These are phyloP conservation scores for Temnothorax rugatulus DNA, from an alignment of 2,888 invertebrate genomes.

Conservation along the genomic window DNA sequence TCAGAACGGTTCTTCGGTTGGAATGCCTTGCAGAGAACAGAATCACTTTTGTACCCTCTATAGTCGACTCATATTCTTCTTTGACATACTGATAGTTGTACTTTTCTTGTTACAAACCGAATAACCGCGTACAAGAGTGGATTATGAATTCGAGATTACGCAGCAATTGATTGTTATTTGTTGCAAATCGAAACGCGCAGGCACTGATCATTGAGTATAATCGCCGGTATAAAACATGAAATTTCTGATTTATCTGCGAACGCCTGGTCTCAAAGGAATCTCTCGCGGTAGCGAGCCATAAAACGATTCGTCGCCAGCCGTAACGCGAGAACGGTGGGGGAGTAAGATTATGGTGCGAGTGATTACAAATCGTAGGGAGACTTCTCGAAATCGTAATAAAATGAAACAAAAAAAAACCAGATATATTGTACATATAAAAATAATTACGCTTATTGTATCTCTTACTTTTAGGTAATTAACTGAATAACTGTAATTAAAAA, in stretches of 20 bases:
- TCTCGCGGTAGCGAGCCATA: conserved; percentile 66
- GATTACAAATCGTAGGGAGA: conserved; percentile 70
- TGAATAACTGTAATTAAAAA: conserved; percentile 85
- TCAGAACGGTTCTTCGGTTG: background rate
- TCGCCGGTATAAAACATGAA: conserved; percentile 37
- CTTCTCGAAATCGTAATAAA: conserved; percentile 78
- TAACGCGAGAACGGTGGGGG: conserved; percentile 71
- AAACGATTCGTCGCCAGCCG: conserved; percentile 77
- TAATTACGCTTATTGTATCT: conserved; percentile 86
- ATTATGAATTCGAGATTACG: conserved; percentile 41
- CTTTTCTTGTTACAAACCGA: conserved; percentile 34
- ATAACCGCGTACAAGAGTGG: background rate
- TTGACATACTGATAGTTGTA: conserved; percentile 30
- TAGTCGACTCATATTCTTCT: conserved; percentile 32
- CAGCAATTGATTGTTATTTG: conserved; percentile 59
- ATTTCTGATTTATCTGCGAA: conserved; percentile 55
- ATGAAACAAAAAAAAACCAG: conserved; percentile 77
- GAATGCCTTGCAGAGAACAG: conserved; percentile 13
- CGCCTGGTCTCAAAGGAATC: conserved; percentile 63
- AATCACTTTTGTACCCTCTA: conserved; percentile 38
- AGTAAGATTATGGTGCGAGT: conserved; percentile 74
- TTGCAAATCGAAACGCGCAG: conserved; percentile 46
- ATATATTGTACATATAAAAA: conserved; percentile 85
- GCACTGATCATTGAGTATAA: conserved; percentile 66
- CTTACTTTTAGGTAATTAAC: conserved; percentile 86